A percentile compares a stretch with the other conserved stretches of the same genome.
Conservation (phyloP, 2,113 vertebrate genomes). For the Chaenogobius annularis region DNA sequence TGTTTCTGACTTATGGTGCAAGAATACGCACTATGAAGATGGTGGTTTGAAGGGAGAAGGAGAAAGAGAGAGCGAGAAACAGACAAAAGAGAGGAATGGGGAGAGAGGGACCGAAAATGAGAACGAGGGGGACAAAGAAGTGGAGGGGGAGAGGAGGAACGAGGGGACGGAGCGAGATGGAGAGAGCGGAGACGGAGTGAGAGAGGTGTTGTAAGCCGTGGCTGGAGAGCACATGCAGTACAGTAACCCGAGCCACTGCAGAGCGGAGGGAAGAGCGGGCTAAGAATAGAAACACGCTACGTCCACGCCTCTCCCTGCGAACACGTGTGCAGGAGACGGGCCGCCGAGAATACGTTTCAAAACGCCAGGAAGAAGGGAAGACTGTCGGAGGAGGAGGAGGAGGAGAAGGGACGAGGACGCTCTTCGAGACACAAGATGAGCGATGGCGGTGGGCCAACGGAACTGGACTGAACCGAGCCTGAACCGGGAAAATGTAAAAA, state of each 20-base stretch:
- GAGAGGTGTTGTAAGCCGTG: conserved; percentile 16
- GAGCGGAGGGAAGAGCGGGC: conserved; percentile 52
- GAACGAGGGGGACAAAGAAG: no score
- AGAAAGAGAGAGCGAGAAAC: neutral
- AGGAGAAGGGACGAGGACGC: no score
- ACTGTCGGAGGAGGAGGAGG: neutral
- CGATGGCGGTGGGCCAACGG: no score
- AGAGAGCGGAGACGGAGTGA: neutral
- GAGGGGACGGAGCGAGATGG: neutral
- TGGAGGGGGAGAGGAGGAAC: neutral
- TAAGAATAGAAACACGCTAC: conserved; percentile 65
- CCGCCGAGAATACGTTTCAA: neutral
- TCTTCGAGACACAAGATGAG: no score
- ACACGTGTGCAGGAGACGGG: conserved; percentile 7
- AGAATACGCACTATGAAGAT: conserved; percentile 25
- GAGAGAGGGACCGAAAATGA: neutral
- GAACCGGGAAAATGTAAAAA: no score
- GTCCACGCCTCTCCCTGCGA: neutral
- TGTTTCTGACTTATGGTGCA: neutral
- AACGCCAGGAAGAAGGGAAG: neutral
- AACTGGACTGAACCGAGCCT: no score
- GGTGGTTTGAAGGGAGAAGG: conserved; percentile 14
- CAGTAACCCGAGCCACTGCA: conserved; percentile 74
- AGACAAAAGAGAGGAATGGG: neutral
- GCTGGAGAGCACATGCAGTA: conserved; percentile 51